A percentile compares a stretch with the other conserved stretches of the same genome.
phyloP scores from a whole-genome alignment of 2,113 vertebrate genomes.

The Sceloporus tristichus region DNA sequence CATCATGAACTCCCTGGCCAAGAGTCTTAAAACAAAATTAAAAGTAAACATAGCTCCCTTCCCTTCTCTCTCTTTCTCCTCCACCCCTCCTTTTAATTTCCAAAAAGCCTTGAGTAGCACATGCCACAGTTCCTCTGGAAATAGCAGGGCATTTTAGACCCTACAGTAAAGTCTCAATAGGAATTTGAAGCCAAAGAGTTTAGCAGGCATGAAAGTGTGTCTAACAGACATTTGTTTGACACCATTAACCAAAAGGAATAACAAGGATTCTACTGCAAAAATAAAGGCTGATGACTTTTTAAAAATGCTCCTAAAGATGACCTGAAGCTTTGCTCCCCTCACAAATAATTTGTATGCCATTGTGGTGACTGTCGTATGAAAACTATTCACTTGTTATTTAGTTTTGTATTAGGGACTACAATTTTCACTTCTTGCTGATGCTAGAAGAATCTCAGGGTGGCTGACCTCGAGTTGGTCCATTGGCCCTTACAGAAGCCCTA shows the following conservation, averaged over 20 bases:
- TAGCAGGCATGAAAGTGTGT: constrained; percentile 47
- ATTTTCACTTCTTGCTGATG: neutral
- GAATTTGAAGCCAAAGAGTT: constrained; percentile 62
- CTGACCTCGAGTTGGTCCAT: neutral
- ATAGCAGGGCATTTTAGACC: constrained; percentile 70
- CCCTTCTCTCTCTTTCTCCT: neutral
- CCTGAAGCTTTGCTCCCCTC: neutral
- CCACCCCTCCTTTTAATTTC: constrained; percentile 47
- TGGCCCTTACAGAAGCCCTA: neutral
- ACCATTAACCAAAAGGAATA: constrained; percentile 27
- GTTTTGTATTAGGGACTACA: neutral
- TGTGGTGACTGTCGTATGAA: neutral
- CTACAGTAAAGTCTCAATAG: constrained; percentile 49
- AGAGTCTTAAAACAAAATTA: constrained; percentile 76
- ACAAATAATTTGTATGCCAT: neutral
- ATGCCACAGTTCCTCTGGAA: constrained; percentile 69
- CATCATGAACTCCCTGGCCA: constrained; percentile 68
- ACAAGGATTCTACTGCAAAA: neutral
- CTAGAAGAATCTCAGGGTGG: no score
- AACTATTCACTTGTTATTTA: neutral
- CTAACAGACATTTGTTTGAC: constrained; percentile 9
- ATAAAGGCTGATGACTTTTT: neutral
- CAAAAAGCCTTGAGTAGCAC: constrained; percentile 62
- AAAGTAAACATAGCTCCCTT: constrained; percentile 74
- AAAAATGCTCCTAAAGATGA: neutral